Percentiles rank a stretch among this genome's conserved stretches.
Evolutionary conservation across 2,797 vertebrate genomes (phyloP).

Genomic region (Decapterus maruadsi): DNA sequence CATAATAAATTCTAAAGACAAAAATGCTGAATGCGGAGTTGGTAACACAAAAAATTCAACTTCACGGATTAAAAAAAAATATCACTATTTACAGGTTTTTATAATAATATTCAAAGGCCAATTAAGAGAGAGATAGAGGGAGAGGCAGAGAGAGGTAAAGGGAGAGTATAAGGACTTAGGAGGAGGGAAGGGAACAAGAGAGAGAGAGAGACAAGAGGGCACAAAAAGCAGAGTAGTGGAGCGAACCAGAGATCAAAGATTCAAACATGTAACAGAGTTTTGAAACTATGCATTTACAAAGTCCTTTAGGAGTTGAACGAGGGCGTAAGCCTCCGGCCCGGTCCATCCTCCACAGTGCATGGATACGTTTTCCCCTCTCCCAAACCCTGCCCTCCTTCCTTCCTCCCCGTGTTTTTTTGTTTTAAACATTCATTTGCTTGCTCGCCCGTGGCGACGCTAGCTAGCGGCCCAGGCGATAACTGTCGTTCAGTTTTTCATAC

Average conservation of each 20-base stretch:
- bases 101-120: constrained; percentile 96
- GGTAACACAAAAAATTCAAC: constrained; percentile 93
- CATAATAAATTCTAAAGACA: constrained; percentile 99
- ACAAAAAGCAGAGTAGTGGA: constrained; percentile 74
- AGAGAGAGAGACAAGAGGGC: constrained; percentile 37
- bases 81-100: constrained; percentile 94
- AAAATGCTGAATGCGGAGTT: constrained; percentile 93
- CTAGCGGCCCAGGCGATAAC: constrained; percentile 55
- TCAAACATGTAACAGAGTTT: constrained; percentile 77
- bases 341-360: constrained; percentile 91
- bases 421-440: constrained; percentile 92
- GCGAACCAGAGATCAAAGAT: constrained; percentile 73
- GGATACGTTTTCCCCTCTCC: constrained; percentile 87
- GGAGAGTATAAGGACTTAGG: constrained; percentile 57
- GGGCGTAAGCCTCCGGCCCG: constrained; percentile 80
- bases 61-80: constrained; percentile 96
- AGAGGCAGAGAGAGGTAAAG: constrained; percentile 34
- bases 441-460: constrained; percentile 84
- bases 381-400: constrained; percentile 66
- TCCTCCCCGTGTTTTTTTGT: constrained; percentile 57
- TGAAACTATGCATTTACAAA: constrained; percentile 93
- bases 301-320: constrained; percentile 85
- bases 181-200: constrained; percentile 11
- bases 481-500: constrained; percentile 72
- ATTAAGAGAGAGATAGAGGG: constrained; percentile 88